Evolutionary conservation across 2,888 invertebrate genomes (phyloP), one percentile per base, ranked within the genome.

Genomic region (Hartigia nigra): DNA sequence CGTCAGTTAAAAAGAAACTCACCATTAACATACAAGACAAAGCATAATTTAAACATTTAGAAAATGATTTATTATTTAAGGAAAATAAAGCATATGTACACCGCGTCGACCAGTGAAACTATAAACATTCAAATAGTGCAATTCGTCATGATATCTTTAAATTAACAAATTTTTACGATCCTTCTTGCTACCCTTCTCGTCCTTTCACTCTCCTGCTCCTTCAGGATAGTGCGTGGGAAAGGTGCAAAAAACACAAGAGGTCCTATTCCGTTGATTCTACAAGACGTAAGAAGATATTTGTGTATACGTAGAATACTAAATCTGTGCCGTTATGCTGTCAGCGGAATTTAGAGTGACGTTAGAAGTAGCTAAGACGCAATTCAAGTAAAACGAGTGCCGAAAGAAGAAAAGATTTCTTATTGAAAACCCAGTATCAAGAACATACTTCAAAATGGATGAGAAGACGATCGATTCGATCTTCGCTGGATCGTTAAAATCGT

Each of bases 381-480:
- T 23, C 23, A 55, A 55, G 55, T 55, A 55, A 55, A 9, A 55
- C 55, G 23, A 23, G 55, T 55, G 23, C 55, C 55, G 55, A 23
- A 55, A 23, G 55, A 55, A 55, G 9, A 2, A 9, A 23, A 55
- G 23, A 9, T 55, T 55, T 23, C 9, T 55, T 23, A 55, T 55
- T 55, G 9, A 55, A 55, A 55, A 9, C 23, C 55, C 23, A 23
- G 23, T 2, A 23, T 55, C 14, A 55, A 55, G 23, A 55, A 55
- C 23, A 9, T 55, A 23, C 5, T 55, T 55, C 23, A 90, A 82
- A 81, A 98, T 98, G 98, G 98, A 98, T 91, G 98, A 98, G 92
- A 94, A 96, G 81, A 97, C 96, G 0, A 95, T 98, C 55, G 98
- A 98, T 92, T 94, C 96, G 78, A 98, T 98, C 88, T 98, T 98